A percentile compares a stretch with the other conserved stretches of the same genome.
Evolutionary conservation across 2,797 vertebrate genomes (phyloP).

Genomic region (Rhabdophis nuchalis): DNA sequence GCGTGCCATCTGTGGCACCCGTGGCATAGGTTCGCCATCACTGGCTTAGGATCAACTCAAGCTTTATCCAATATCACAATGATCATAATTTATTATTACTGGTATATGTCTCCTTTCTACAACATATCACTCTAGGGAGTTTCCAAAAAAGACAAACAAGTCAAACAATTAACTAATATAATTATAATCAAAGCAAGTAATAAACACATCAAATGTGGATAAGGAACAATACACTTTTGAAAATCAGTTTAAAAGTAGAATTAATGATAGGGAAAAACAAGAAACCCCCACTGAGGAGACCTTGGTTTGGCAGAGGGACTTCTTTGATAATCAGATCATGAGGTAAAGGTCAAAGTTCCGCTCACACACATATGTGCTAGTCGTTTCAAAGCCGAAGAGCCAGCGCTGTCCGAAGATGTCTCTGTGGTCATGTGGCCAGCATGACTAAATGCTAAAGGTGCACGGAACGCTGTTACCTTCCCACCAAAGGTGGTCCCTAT

Average conservation of each 20-base stretch:
- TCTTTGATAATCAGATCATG: neutral
- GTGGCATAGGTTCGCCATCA: no score
- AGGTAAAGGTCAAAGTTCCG: no score
- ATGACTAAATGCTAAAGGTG: no score
- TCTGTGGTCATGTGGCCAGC: no score
- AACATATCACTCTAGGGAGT: neutral
- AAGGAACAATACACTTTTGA: neutral
- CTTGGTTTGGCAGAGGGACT: neutral
- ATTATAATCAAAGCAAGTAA: neutral
- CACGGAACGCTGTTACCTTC: no score
- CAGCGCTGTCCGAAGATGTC: no score
- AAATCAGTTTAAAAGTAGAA: neutral
- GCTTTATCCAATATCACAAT: neutral
- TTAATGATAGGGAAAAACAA: neutral
- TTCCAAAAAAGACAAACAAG: neutral
- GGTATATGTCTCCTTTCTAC: neutral
- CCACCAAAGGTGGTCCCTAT: no score
- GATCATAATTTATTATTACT: neutral
- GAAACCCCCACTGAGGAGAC: neutral
- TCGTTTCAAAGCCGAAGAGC: no score
- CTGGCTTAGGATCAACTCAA: neutral
- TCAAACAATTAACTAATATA: neutral
- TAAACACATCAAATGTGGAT: neutral
- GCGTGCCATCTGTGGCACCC: no score
- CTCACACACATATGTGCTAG: no score